Percentiles rank a stretch among this genome's conserved stretches.
phyloP scores from a whole-genome alignment of 2,888 invertebrate species.

The Pachliopta kotzebuea region DNA sequence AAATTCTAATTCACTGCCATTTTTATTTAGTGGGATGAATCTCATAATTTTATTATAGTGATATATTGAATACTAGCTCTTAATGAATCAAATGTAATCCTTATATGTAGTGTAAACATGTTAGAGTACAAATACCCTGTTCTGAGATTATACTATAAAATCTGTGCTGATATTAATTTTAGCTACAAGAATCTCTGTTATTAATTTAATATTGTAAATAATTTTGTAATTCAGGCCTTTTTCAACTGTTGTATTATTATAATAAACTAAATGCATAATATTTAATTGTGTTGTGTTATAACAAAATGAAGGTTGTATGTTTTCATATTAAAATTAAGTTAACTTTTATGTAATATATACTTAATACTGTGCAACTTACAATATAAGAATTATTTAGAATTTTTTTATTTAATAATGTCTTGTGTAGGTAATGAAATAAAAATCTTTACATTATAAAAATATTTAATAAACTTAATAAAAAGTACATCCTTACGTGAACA shows the following conservation, averaged over 20 bases:
- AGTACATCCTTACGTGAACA: slow-evolving; percentile 17
- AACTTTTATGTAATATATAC: too few species aligned
- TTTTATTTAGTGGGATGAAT: background rate
- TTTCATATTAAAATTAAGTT: slow-evolving; percentile 9
- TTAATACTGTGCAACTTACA: too few species aligned
- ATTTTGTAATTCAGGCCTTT: background rate
- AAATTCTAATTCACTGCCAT: background rate
- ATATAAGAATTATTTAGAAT: background rate
- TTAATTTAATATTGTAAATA: background rate
- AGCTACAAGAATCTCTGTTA: background rate
- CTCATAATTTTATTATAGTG: background rate
- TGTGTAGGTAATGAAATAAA: background rate
- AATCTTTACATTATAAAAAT: slow-evolving; percentile 41
- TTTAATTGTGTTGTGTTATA: background rate
- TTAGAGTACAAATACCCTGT: background rate
- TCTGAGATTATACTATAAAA: background rate
- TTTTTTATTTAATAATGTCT: background rate
- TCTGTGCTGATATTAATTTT: background rate
- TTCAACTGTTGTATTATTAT: slow-evolving; percentile 6
- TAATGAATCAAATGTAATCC: too few species aligned
- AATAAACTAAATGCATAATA: background rate
- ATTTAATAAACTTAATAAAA: slow-evolving; percentile 57
- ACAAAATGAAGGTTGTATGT: background rate
- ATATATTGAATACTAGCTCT: background rate
- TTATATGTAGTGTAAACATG: too few species aligned